These are phyloP conservation scores for Typhlichthys eigenmanni DNA, from an alignment of 2,797 vertebrate species.

Conservation along the genomic window DNA sequence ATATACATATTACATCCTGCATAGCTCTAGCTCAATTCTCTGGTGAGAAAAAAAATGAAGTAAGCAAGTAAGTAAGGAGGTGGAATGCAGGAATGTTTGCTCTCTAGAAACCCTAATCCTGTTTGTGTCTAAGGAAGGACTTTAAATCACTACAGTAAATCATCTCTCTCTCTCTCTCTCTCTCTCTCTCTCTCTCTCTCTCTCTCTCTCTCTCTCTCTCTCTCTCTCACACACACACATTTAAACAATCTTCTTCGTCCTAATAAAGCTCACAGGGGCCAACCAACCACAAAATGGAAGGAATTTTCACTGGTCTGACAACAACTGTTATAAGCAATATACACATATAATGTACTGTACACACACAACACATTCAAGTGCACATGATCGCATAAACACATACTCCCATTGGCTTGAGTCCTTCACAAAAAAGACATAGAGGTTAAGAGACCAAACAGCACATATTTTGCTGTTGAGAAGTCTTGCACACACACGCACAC, in stretches of 20 bases:
- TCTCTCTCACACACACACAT: background rate
- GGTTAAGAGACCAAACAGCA: conserved; percentile 23
- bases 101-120: background rate
- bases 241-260: conserved; percentile 31
- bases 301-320: conserved; percentile 44
- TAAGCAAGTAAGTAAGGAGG: no score
- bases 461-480: conserved; percentile 6
- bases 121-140: background rate
- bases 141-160: conserved; percentile 32
- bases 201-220: background rate
- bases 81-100: no score
- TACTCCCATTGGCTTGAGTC: conserved; percentile 6
- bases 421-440: conserved; percentile 21
- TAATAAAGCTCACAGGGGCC: conserved; percentile 40
- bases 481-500: conserved; percentile 1
- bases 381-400: conserved; percentile 10
- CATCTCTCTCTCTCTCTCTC: background rate
- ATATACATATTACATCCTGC: no score
- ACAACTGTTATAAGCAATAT: conserved; percentile 33
- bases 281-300: conserved; percentile 51
- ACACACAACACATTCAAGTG: conserved; percentile 3
- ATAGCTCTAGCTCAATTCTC: no score
- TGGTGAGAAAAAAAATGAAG: no score
- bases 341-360: background rate
- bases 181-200: background rate